Evolutionary conservation across 2,113 vertebrate species (phyloP).

Genomic region (Oncorhynchus mykiss): DNA sequence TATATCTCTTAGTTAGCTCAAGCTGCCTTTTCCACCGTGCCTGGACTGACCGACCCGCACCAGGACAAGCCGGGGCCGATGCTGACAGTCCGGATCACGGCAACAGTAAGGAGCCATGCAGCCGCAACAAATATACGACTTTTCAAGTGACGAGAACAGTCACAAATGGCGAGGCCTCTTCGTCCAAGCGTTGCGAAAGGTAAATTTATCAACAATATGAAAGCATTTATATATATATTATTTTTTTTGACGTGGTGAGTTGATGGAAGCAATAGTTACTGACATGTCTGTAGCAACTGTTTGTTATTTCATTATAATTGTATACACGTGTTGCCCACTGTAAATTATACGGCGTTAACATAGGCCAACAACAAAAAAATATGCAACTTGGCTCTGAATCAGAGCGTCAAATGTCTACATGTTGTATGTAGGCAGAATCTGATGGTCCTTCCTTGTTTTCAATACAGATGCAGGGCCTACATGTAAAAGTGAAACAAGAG

Average conservation of each 20-base stretch:
- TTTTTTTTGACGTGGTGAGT: no score
- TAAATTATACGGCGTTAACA: no score
- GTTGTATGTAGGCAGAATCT: no score
- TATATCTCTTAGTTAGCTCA: neutral
- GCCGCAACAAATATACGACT: conserved; percentile 92
- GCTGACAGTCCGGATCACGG: conserved; percentile 78
- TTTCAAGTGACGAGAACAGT: conserved; percentile 93
- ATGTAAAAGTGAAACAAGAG: neutral
- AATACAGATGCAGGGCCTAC: no score
- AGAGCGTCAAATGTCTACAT: no score
- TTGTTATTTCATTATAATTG: no score
- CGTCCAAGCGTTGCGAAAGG: conserved; percentile 91
- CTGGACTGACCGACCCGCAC: conserved; percentile 67
- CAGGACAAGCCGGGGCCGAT: conserved; percentile 76
- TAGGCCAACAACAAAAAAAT: no score
- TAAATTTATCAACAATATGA: conserved; percentile 49
- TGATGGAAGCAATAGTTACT: no score
- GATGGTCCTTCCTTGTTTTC: no score
- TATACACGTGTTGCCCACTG: no score
- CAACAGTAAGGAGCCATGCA: conserved; percentile 82
- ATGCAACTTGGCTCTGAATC: no score
- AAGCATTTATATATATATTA: neutral
- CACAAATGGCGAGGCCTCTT: conserved; percentile 96
- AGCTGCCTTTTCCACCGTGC: conserved; percentile 49
- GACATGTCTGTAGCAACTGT: no score